Evolutionary conservation across 2,888 invertebrate genomes (phyloP), one percentile per base, ranked within the genome.

Genomic region (Oligia latruncula): DNA sequence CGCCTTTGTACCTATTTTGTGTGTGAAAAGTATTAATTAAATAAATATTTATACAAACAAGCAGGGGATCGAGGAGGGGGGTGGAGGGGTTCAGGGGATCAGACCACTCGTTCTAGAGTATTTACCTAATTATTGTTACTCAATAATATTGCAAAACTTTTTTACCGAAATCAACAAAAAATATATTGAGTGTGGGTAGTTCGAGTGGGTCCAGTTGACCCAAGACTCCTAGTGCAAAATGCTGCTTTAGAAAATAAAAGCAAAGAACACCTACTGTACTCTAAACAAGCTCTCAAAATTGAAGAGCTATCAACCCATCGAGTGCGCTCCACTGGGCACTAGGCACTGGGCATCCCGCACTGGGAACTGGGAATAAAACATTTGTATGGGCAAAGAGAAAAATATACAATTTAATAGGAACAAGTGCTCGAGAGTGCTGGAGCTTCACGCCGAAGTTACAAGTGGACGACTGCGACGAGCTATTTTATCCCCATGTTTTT

Each of bases 391-490:
- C 23, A 71, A 81, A 81, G 81, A 60, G 65, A 58, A 72, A 73
- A 67, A 72, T n/a, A 77, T 58, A 72, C 46, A 81, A 62, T 81
- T 77, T 77, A 71, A 77, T 81, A 49, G 67, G 55, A 40, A 35
- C 55, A 81, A 81, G 77, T 62, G 40, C 62, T 64, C 40, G 71
- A 58, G 62, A 29, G 66, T 52, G 52, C 75, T 72, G 15, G 43
- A 72, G 35, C 60, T 74, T 65, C 70, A 70, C 55, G 68, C n/a
- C 11, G 4, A n/a, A 55, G 40, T 70, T 70, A 75, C 83, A 62
- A 75, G 80, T 65, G 55, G 23, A 62, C 29, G 73, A 72, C 49
- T 58, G 46, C 15, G 2, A 23, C 15, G 46, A 65, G 46, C 17
- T 3, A 46, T 40, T 20, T 72, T 58, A n/a, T n/a, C 43, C 4